phyloP scores from a whole-genome alignment of 2,113 vertebrate species.

The Bombycilla garrulus region DNA sequence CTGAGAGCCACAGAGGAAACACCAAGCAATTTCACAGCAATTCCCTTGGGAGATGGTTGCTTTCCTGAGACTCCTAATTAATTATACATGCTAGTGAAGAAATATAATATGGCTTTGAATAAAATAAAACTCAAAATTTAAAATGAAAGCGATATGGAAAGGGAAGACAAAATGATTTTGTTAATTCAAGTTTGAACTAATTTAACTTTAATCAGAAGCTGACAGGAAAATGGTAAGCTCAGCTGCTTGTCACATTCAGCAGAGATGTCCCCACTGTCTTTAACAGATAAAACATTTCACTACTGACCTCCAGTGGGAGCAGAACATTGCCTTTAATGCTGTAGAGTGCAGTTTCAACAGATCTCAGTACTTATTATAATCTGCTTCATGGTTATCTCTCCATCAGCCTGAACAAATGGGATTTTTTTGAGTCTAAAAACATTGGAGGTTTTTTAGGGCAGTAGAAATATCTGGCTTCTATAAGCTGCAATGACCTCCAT shows the following conservation, averaged over 20 bases:
- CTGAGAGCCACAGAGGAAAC: background rate
- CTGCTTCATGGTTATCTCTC: background rate
- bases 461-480: background rate
- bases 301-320: slow-evolving; percentile 40
- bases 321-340: slow-evolving; percentile 13
- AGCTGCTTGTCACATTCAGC: slow-evolving; percentile 3
- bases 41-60: slow-evolving; percentile 12
- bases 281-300: slow-evolving; percentile 48
- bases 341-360: background rate
- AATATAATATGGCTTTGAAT: background rate
- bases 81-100: slow-evolving; percentile 49
- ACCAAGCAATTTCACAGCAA: slow-evolving; percentile 19
- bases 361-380: slow-evolving; percentile 2
- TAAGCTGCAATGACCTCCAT: background rate
- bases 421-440: background rate
- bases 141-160: background rate
- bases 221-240: background rate
- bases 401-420: slow-evolving; percentile 32
- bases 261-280: slow-evolving; percentile 17
- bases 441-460: background rate
- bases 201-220: slow-evolving; percentile 51
- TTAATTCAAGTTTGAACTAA: slow-evolving; percentile 35
- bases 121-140: background rate
- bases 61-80: slow-evolving; percentile 47
- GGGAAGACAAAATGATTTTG: slow-evolving; percentile 14